These are phyloP conservation scores for Eulemur mongoz DNA, from an alignment of 2,797 vertebrate species.

Conservation along the genomic window DNA sequence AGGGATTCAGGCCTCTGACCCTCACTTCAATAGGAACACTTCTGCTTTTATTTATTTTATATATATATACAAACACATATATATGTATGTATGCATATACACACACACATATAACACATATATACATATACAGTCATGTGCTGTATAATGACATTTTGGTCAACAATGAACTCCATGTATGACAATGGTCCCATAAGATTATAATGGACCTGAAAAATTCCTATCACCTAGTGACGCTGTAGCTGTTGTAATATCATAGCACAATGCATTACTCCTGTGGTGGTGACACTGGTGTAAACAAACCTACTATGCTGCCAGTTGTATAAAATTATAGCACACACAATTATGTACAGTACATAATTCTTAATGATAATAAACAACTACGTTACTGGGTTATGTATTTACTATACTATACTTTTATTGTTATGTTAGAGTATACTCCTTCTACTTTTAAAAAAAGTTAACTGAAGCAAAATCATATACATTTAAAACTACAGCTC, in stretches of 20 bases:
- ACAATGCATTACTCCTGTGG: not conserved
- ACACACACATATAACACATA: not conserved
- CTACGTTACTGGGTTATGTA: not conserved
- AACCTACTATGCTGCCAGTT: not conserved
- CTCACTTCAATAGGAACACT: not conserved
- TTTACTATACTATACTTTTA: not conserved
- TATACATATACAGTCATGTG: not conserved
- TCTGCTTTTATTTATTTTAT: not conserved
- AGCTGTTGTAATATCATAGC: not conserved
- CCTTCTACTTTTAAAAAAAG: not conserved
- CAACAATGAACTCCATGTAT: not conserved
- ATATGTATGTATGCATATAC: not conserved
- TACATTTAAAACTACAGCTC: no score
- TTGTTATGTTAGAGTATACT: not conserved
- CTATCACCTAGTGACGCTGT: not conserved
- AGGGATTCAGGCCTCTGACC: not conserved
- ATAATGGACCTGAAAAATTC: not conserved
- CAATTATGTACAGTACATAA: not conserved
- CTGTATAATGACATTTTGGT: not conserved
- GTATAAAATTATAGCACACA: not conserved
- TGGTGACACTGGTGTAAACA: not conserved
- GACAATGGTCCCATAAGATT: not conserved
- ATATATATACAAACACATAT: not conserved
- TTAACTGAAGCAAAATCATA: no score
- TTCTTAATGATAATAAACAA: not conserved